Evolutionary conservation across 2,113 vertebrate species (phyloP), one percentile per base, ranked within the genome.

Genomic region (Fulmarus glacialis): DNA sequence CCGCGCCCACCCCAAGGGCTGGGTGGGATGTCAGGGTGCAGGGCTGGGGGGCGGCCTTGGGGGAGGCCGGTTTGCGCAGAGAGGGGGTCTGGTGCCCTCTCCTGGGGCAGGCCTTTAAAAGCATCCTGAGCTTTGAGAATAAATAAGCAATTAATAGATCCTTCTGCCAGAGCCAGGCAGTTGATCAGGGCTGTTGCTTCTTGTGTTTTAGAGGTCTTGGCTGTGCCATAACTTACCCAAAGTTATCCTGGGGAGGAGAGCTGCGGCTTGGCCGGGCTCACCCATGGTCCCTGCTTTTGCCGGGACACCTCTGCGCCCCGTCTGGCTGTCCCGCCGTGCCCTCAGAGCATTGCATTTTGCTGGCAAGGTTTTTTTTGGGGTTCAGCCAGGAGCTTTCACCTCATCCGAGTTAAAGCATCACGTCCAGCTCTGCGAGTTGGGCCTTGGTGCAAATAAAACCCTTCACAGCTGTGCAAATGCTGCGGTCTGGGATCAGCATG

Each of bases 51-150:
- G 18, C 16, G 87, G 47, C 90, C 47, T 3, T 24, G 63, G 66
- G 90, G 85, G 85, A 32, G 79, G 45, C 68, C 1, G 32, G 3
- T n/a, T 47, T 80, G 75, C 0, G 0, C 81, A 91, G 52, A 95
- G 95, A 94, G 95, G 82, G 95, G 96, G 94, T 97, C 96, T 97
- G 95, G 91, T 93, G 95, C 96, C 96, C 94, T 97, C 96, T 97
- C 95, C 95, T 97, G 95, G 96, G 96, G 87, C 80, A 95, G 96
- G n/a, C 26, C 92, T 95, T 96, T 95, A 83, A 97, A 96, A 93
- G 34, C 95, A 96, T 66, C 66, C 82, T 91, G 91, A 45, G 6
- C 26, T 94, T 94, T 84, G 92, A 78, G 95, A 88, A 84, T 62
- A 70, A 95, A 48, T 40, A 42, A 83, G 83, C 12, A 7, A 52